phyloP scores from a whole-genome alignment of 92 coral and sea anemone species.

The Diadumene lineata region DNA sequence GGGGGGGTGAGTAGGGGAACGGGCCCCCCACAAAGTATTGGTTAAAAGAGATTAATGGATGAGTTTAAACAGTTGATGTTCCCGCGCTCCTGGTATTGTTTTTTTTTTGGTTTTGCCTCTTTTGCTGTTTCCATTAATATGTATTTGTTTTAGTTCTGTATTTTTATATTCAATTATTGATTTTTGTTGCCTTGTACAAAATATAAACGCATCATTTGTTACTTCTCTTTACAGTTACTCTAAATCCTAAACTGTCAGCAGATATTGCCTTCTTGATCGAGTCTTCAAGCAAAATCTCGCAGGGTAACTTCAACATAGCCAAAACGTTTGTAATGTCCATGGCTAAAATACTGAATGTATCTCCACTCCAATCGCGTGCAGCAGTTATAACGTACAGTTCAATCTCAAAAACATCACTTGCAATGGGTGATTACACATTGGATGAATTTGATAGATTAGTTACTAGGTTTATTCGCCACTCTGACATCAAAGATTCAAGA shows the following conservation, averaged over 20 bases:
- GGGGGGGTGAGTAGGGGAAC: no score
- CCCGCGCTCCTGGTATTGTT: no score
- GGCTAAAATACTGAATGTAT: constrained; percentile 31
- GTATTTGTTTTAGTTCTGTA: no score
- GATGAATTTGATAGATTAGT: constrained; percentile 39
- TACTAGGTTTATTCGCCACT: neutral
- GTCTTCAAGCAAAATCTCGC: constrained; percentile 60
- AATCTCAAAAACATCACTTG: constrained; percentile 8
- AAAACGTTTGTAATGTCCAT: constrained; percentile 66
- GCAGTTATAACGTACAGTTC: constrained; percentile 53
- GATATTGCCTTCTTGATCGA: constrained; percentile 68
- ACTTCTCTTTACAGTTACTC: neutral
- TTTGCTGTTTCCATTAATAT: no score
- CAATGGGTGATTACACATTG: constrained; percentile 35
- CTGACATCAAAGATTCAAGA: constrained; percentile 27
- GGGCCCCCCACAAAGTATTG: no score
- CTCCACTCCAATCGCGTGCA: constrained; percentile 35
- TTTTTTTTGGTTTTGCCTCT: no score
- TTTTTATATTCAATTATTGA: no score
- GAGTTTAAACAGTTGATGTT: no score
- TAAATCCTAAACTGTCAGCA: constrained; percentile 15
- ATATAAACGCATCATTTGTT: no score
- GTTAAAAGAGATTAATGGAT: no score
- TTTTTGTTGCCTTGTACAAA: no score
- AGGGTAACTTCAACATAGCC: constrained; percentile 36